A percentile compares a stretch with the other conserved stretches of the same genome.
Evolutionary conservation across 2,888 invertebrate genomes (phyloP).

Genomic region (Scaptomyza caliginosa): DNA sequence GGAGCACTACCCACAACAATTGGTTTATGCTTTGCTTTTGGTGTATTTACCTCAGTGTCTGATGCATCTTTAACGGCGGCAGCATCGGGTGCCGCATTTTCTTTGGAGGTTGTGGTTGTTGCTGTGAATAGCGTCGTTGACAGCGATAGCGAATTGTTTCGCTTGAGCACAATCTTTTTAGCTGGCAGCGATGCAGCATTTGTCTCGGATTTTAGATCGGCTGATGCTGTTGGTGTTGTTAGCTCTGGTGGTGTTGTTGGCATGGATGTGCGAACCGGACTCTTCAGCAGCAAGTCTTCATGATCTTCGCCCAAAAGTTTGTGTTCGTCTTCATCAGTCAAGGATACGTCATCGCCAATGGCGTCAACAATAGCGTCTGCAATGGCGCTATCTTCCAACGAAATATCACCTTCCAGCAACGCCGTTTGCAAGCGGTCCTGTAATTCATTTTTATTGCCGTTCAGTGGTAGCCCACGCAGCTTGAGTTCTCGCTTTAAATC

Average conservation of each 20-base stretch:
- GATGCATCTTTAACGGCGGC: constrained; percentile 1
- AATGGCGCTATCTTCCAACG: constrained; percentile 84
- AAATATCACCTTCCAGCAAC: constrained; percentile 83
- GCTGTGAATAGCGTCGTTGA: constrained; percentile 18
- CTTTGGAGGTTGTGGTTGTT: constrained; percentile 58
- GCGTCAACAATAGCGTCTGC: constrained; percentile 80
- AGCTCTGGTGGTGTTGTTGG: constrained; percentile 44
- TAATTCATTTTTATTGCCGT: constrained; percentile 93
- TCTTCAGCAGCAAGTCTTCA: constrained; percentile 77
- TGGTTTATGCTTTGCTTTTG: constrained; percentile 71
- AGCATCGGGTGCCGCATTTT: constrained; percentile 81
- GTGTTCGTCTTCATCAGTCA: constrained; percentile 84
- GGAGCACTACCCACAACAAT: constrained; percentile 70
- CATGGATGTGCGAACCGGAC: constrained; percentile 74
- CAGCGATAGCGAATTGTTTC: constrained; percentile 72
- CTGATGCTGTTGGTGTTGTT: not conserved
- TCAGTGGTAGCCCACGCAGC: constrained; percentile 88
- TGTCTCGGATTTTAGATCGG: constrained; percentile 21
- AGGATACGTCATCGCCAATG: constrained; percentile 85
- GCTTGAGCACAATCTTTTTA: constrained; percentile 81
- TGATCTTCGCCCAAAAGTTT: constrained; percentile 80
- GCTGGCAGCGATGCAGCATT: constrained; percentile 36
- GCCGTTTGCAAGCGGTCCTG: constrained; percentile 90
- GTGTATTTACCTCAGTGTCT: constrained; percentile 85
- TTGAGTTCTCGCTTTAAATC: constrained; percentile 93